These are phyloP conservation scores for Pachycephala philippinensis DNA, from an alignment of 2,113 vertebrate genomes.

Conservation along the genomic window DNA sequence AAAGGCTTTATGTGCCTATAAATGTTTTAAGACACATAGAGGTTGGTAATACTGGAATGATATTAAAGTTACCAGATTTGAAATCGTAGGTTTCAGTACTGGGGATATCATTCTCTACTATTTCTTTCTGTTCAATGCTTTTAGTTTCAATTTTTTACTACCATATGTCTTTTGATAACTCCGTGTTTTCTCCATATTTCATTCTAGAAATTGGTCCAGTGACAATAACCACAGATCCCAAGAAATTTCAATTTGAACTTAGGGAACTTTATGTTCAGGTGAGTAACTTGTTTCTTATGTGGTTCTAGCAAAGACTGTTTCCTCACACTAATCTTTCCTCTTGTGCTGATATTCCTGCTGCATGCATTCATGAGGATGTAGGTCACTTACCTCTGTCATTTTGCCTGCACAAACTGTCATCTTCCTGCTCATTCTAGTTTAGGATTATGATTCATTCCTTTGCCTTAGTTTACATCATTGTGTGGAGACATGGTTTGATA, in stretches of 20 bases:
- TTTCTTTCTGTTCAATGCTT: neutral
- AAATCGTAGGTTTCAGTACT: neutral
- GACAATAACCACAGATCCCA: slow-evolving; percentile 96
- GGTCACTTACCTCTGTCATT: neutral
- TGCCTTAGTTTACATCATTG: neutral
- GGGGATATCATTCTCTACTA: neutral
- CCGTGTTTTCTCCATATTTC: neutral
- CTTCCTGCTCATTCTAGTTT: neutral
- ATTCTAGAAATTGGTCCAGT: slow-evolving; percentile 94
- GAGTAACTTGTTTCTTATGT: slow-evolving; percentile 5
- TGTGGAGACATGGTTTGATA: fast-evolving
- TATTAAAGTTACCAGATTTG: neutral
- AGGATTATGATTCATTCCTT: neutral
- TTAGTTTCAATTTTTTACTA: neutral
- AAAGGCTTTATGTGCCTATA: neutral
- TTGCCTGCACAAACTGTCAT: neutral
- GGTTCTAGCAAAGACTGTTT: neutral
- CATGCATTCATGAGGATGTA: neutral
- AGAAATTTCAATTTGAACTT: slow-evolving; percentile 97
- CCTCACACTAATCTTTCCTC: neutral
- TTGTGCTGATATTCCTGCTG: neutral
- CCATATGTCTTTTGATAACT: neutral
- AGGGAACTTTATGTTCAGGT: slow-evolving; percentile 98
- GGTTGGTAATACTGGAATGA: neutral
- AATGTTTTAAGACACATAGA: neutral